These are phyloP conservation scores for Napeogenes inachia DNA, from an alignment of 2,888 invertebrate genomes.

Conservation along the genomic window DNA sequence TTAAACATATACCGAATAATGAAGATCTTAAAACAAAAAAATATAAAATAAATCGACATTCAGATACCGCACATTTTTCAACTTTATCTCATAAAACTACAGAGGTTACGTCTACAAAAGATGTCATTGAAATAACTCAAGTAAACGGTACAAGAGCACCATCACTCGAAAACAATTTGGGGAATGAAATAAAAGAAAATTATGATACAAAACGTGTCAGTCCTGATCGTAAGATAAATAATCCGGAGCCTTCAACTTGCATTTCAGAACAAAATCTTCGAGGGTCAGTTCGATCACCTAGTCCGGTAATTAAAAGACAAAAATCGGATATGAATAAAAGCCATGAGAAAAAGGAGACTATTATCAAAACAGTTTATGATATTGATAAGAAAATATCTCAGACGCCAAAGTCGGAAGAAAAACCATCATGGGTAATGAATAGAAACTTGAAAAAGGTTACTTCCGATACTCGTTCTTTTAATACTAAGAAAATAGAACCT, in stretches of 20 bases:
- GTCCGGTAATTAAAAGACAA: constrained; percentile 51
- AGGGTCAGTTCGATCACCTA: constrained; percentile 47
- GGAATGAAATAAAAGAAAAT: constrained; percentile 33
- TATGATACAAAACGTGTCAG: constrained; percentile 32
- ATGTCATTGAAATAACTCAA: constrained; percentile 50
- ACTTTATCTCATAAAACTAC: constrained; percentile 42
- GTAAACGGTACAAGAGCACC: constrained; percentile 57
- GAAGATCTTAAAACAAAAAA: constrained; percentile 29
- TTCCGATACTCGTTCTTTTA: constrained; percentile 59
- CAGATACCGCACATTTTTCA: constrained; percentile 44
- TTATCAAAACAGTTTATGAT: constrained; percentile 54
- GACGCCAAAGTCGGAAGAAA: constrained; percentile 68
- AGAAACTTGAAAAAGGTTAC: constrained; percentile 77
- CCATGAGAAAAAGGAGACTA: constrained; percentile 50
- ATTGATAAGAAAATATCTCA: constrained; percentile 50
- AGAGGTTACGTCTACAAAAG: constrained; percentile 55
- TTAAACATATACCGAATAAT: constrained; percentile 28
- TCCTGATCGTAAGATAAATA: constrained; percentile 20
- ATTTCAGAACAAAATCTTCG: constrained; percentile 31
- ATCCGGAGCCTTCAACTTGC: constrained; percentile 19
- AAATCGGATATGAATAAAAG: constrained; percentile 38
- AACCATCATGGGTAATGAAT: constrained; percentile 80
- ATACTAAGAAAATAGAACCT: constrained; percentile 57
- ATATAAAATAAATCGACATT: constrained; percentile 32
- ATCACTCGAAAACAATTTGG: constrained; percentile 49